Conservation (phyloP, 2,113 vertebrate species). For the Crotalus helleri region DNA sequence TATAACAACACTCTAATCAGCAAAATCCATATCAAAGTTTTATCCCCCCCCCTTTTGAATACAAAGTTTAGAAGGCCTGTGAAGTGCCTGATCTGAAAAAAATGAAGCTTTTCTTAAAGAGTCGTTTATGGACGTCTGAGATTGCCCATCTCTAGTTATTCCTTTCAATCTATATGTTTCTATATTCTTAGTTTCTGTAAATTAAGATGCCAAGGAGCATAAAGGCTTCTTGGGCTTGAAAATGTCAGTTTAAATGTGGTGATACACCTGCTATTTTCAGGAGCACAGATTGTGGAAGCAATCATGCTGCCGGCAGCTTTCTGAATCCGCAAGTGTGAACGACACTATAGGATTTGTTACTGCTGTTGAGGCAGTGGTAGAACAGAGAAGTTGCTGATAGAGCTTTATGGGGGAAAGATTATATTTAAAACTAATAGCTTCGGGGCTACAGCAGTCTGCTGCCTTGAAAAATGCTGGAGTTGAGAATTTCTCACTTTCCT, state of each 20-base stretch:
- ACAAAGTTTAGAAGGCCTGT: not conserved
- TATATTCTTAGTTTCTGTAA: constrained; percentile 3
- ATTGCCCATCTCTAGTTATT: not conserved
- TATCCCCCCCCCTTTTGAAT: too few species aligned
- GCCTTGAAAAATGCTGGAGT: constrained; percentile 46
- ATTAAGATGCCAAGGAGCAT: constrained; percentile 5
- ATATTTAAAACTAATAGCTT: not conserved
- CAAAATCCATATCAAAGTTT: not conserved
- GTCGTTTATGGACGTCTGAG: not conserved
- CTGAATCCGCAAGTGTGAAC: constrained; percentile 42
- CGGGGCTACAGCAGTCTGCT: constrained; percentile 33
- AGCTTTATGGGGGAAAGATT: constrained; percentile 20
- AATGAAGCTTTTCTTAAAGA: not conserved
- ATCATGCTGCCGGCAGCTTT: constrained; percentile 42
- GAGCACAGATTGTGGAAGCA: constrained; percentile 40
- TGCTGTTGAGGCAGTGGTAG: constrained; percentile 17
- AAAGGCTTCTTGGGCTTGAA: constrained; percentile 11
- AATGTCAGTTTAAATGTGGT: constrained; percentile 6
- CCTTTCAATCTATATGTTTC: not conserved
- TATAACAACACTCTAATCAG: not conserved
- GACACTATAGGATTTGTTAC: constrained; percentile 18
- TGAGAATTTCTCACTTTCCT: constrained; percentile 30
- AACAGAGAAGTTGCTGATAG: constrained; percentile 36
- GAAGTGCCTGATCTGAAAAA: not conserved
- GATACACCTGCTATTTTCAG: constrained; percentile 44